Evolutionary conservation across 2,888 invertebrate genomes (phyloP), one percentile per base, ranked within the genome.

Genomic region (Netelia inedita): DNA sequence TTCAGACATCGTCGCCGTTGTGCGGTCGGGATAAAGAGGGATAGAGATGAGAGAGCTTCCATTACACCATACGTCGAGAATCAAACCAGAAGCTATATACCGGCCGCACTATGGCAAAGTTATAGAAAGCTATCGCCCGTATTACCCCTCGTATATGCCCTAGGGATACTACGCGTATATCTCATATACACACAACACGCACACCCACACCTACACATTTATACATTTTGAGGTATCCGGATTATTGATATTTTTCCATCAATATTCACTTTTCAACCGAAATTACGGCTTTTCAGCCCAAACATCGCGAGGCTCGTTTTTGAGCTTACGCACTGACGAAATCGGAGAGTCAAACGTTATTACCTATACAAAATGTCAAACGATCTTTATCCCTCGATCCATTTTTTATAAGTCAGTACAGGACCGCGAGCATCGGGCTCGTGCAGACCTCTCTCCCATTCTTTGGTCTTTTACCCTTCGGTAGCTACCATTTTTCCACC

Each of bases 61-160:
- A 82, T 85, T 82, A 79, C 82, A 72, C 69, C 71, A 69, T 81
- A 79, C 68, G 65, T 81, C 82, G 71, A 46, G 79, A 82, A 82
- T 85, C 82, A 85, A 82, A 85, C 71, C 74, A 78, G 76, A 74
- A 81, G 79, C 79, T 80, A 75, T 73, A 79, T 35, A 21, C 65
- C 59, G 55, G 10, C 65, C 59, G 55, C 71, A 72, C 74, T 75
- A 75, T 72, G 59, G 21, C 71, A 53, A 73, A 75, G 82, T 85
- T 71, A 82, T 79, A 82, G 71, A 66, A 75, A 85, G 79, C 75
- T 79, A 82, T 85, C 59, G 71, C 79, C 61, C 72, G 16, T 65
- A 35, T 57, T 66, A 74, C 43, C 71, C 65, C 74, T 75, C 53
- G 65, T 71, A 11, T 21, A 21, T 28, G 75, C 85, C 79, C 79